Evolutionary conservation across 1,140 invertebrate species (phyloP).

Genomic region (Ptiloglossa arizonensis): DNA sequence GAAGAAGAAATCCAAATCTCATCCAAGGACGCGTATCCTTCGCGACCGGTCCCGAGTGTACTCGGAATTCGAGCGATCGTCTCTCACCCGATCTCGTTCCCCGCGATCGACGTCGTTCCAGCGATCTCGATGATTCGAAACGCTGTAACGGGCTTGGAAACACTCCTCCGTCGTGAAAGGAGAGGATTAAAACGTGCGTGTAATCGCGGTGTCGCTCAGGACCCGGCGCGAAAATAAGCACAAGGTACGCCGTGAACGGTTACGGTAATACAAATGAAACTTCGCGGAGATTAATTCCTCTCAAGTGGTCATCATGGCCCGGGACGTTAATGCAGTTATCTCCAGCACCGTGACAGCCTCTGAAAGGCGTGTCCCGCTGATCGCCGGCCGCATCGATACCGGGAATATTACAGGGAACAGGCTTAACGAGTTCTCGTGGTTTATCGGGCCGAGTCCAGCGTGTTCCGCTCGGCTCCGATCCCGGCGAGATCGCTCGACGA

Average conservation of each 20-base stretch:
- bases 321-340: slow-evolving; percentile 61
- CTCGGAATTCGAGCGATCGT: no score
- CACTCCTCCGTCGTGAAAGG: not conserved
- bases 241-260: slow-evolving; percentile 13
- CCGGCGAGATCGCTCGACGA: not conserved
- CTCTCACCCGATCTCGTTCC: no score
- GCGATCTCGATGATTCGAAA: no score
- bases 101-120: no score
- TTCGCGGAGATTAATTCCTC: slow-evolving; percentile 52
- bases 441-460: slow-evolving; percentile 25
- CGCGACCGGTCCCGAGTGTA: no score
- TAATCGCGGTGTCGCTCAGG: slow-evolving; percentile 46
- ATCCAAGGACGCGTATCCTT: no score
- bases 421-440: slow-evolving; percentile 55
- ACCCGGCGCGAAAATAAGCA: slow-evolving; percentile 15
- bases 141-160: no score
- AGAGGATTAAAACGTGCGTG: slow-evolving; percentile 32
- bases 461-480: not conserved
- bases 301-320: slow-evolving; percentile 43
- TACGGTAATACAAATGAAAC: slow-evolving; percentile 44
- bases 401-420: slow-evolving; percentile 52
- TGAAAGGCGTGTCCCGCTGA: slow-evolving; percentile 52
- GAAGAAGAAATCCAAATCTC: no score
- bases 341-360: slow-evolving; percentile 50
- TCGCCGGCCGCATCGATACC: slow-evolving; percentile 31